These are phyloP conservation scores for Muscicapa striata DNA, from an alignment of 2,797 vertebrate species.

Conservation along the genomic window DNA sequence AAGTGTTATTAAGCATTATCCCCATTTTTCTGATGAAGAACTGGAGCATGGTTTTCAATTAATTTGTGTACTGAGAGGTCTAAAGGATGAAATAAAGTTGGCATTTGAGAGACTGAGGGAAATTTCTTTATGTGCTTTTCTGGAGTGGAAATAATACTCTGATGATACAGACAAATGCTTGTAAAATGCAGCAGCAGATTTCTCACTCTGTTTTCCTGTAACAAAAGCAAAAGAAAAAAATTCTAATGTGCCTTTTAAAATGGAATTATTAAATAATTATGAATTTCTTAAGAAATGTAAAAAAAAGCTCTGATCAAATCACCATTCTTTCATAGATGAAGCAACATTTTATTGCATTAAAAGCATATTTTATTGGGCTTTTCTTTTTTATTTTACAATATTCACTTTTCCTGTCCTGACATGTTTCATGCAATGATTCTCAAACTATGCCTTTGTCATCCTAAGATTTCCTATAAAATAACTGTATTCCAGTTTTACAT, in stretches of 20 bases:
- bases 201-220: not conserved
- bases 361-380: fast-evolving
- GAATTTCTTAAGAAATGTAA: not conserved
- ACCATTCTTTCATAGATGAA: not conserved
- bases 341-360: not conserved
- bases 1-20: not conserved
- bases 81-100: not conserved
- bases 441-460: not conserved
- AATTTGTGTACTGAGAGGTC: not conserved
- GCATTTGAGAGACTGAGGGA: not conserved
- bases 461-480: not conserved
- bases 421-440: not conserved
- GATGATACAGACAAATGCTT: not conserved
- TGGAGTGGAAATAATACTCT: not conserved
- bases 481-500: not conserved
- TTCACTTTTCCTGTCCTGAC: fast-evolving
- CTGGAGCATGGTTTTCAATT: not conserved
- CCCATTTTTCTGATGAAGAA: not conserved
- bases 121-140: not conserved
- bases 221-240: not conserved
- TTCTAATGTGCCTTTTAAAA: not conserved
- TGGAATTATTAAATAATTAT: not conserved
- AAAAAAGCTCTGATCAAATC: not conserved
- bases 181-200: not conserved
- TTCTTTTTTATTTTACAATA: not conserved